Evolutionary conservation across 2,888 invertebrate species (phyloP).

Genomic region (Sicus ferrugineus): DNA sequence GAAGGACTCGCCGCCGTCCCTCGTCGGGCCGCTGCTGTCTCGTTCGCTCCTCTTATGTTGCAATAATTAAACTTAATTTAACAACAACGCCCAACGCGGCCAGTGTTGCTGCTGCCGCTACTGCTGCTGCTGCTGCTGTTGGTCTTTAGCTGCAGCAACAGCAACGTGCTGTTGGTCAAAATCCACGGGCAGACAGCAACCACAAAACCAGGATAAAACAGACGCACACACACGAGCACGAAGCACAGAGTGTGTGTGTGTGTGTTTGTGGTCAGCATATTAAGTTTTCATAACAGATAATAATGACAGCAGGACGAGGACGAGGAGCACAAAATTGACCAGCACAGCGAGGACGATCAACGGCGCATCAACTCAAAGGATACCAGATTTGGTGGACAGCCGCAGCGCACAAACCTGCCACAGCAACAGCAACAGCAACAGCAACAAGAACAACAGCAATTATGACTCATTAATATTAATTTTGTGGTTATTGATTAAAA

Average conservation of each 20-base stretch:
- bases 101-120: not conserved
- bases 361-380: not conserved
- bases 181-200: not conserved
- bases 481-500: constrained; percentile 2
- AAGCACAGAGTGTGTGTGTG: not conserved
- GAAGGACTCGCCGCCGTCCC: not conserved
- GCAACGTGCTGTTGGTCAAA: not conserved
- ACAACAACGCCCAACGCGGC: not conserved
- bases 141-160: not conserved
- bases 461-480: constrained; percentile 6
- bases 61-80: constrained; percentile 14
- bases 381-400: too few species aligned
- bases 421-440: not conserved
- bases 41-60: too few species aligned
- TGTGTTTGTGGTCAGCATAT: not conserved
- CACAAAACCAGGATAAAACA: not conserved
- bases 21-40: too few species aligned
- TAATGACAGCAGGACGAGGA: not conserved
- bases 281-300: not conserved
- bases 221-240: not conserved
- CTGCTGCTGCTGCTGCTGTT: not conserved
- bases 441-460: constrained; percentile 3
- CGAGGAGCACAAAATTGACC: too few species aligned
- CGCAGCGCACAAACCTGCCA: too few species aligned
- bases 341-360: not conserved